Evolutionary conservation across 2,797 vertebrate species (phyloP).

Genomic region (Sphenodon punctatus): DNA sequence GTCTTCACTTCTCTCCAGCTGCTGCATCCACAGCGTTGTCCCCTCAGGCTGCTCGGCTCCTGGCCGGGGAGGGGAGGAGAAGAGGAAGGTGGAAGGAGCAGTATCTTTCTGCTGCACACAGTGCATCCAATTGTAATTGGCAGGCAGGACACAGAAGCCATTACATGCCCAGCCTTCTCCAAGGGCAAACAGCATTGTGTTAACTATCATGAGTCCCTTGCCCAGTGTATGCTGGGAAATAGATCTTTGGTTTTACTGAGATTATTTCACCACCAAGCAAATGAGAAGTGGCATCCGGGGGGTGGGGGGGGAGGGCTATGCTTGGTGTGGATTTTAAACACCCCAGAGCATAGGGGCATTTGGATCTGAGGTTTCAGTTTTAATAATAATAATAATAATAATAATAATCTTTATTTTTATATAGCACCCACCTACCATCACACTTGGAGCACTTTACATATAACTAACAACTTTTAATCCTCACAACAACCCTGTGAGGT

Average conservation of each 20-base stretch:
- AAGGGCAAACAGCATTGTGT: neutral
- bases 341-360: neutral
- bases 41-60: too few relatives aligned
- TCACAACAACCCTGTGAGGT: too few relatives aligned
- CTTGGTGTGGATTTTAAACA: neutral
- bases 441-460: too few relatives aligned
- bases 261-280: slow-evolving; percentile 19
- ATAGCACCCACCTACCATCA: too few relatives aligned
- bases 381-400: too few relatives aligned
- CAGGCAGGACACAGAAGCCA: slow-evolving; percentile 56
- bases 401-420: too few relatives aligned
- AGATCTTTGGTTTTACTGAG: slow-evolving; percentile 6
- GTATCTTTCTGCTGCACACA: too few relatives aligned
- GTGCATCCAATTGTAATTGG: slow-evolving; percentile 36
- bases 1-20: slow-evolving; percentile 28
- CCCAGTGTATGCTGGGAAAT: slow-evolving; percentile 8
- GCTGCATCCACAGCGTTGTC: neutral
- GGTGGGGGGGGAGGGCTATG: neutral
- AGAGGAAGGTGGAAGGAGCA: too few relatives aligned
- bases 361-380: neutral
- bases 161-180: too few relatives aligned
- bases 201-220: neutral
- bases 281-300: slow-evolving; percentile 47
- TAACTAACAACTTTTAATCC: too few relatives aligned
- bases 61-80: too few relatives aligned